These are phyloP conservation scores for Chamaetylas fuelleborni DNA, from an alignment of 2,113 vertebrate genomes.

Conservation along the genomic window DNA sequence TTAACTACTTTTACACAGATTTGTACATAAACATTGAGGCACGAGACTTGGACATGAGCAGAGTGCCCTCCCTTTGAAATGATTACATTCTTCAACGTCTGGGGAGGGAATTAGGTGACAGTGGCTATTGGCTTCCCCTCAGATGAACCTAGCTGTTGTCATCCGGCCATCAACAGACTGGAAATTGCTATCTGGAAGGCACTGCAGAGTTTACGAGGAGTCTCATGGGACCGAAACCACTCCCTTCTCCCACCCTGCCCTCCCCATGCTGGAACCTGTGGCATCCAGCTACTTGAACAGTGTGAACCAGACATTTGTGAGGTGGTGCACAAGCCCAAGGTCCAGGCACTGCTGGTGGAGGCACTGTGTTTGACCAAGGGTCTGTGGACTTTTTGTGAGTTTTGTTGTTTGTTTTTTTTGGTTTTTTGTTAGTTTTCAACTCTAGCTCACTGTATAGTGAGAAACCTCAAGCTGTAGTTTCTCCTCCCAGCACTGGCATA, in stretches of 20 bases:
- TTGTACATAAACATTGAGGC: not conserved
- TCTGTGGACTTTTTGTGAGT: no score
- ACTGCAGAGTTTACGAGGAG: not conserved
- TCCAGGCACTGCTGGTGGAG: not conserved
- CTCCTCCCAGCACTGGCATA: not conserved
- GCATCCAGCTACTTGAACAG: not conserved
- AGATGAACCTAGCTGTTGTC: constrained; percentile 29
- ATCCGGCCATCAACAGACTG: not conserved
- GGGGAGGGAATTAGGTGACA: constrained; percentile 1
- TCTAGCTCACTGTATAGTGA: not conserved
- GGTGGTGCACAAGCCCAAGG: not conserved
- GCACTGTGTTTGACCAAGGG: not conserved
- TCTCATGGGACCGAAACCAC: not conserved
- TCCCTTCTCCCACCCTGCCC: not conserved
- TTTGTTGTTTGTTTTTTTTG: not conserved
- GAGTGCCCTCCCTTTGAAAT: not conserved
- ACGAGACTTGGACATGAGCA: not conserved
- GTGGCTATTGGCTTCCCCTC: not conserved
- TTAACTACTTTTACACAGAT: constrained; percentile 29
- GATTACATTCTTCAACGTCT: not conserved
- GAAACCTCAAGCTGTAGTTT: not conserved
- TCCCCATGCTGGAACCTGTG: not conserved
- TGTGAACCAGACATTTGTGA: not conserved
- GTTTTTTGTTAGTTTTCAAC: not conserved
- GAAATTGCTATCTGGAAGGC: not conserved